Conservation (phyloP, 2,113 vertebrate genomes). For the Microtus richardsoni region DNA sequence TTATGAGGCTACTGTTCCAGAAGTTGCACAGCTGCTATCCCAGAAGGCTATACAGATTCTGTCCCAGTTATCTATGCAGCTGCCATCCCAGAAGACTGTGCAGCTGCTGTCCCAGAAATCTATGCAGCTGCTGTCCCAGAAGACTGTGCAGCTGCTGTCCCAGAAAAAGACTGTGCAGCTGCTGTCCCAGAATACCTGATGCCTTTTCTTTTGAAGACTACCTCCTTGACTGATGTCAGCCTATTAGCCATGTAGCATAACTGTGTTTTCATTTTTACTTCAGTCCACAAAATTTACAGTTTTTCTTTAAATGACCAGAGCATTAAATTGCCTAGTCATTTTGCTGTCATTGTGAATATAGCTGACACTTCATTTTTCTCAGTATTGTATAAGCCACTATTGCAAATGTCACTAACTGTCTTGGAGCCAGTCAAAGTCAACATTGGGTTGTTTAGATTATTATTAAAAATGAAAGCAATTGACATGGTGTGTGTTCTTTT, state of each 20-base stretch:
- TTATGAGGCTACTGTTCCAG: not conserved
- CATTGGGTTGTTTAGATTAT: not conserved
- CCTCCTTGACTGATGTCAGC: slow-evolving; percentile 31
- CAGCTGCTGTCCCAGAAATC: too few relatives aligned
- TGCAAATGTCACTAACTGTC: slow-evolving; percentile 2
- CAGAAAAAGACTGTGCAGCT: not conserved
- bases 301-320: slow-evolving; percentile 63
- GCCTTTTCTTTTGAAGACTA: not conserved
- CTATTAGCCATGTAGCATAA: not conserved
- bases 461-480: slow-evolving; percentile 45
- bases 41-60: not conserved
- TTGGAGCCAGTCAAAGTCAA: not conserved
- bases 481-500: not conserved
- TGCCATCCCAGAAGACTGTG: not conserved
- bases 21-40: not conserved
- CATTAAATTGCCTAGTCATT: slow-evolving; percentile 25
- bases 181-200: not conserved
- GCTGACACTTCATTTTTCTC: not conserved
- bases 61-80: not conserved
- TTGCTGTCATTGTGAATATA: slow-evolving; percentile 44
- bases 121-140: not conserved
- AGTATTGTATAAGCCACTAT: not conserved
- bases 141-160: not conserved
- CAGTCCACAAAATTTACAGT: slow-evolving; percentile 17
- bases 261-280: slow-evolving; percentile 37